A percentile compares a stretch with the other conserved stretches of the same genome.
Evolutionary conservation across 1,140 invertebrate species (phyloP).

Genomic region (Tenebrio molitor): DNA sequence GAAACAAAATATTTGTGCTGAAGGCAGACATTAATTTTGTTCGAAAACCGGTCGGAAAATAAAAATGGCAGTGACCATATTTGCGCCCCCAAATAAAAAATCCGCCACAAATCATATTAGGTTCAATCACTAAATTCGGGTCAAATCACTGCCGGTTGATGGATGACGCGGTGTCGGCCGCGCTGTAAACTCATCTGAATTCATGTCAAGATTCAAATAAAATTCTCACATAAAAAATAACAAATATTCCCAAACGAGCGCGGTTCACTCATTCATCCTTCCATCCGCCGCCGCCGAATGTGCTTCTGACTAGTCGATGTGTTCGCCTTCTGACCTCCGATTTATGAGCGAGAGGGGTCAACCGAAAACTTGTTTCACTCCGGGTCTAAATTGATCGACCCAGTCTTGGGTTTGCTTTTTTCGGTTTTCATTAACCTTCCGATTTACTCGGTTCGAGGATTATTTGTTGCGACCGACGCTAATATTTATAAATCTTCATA

Average conservation of each 20-base stretch:
- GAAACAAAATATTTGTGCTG: no score
- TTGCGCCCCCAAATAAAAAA: background rate
- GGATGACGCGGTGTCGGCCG: background rate
- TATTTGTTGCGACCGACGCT: background rate
- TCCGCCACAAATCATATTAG: slow-evolving; percentile 14
- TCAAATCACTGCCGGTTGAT: slow-evolving; percentile 32
- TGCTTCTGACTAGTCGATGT: slow-evolving; percentile 10
- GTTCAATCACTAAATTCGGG: slow-evolving; percentile 34
- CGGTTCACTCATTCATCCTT: slow-evolving; percentile 12
- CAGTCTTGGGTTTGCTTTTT: no score
- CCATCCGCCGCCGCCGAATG: background rate
- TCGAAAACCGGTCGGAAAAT: no score
- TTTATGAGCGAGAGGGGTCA: background rate
- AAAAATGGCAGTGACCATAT: background rate
- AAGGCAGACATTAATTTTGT: no score
- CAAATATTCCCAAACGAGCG: slow-evolving; percentile 26
- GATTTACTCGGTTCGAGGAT: no score
- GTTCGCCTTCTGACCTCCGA: background rate
- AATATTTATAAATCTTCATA: slow-evolving; percentile 13
- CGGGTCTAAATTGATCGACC: no score
- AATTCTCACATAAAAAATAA: slow-evolving; percentile 36
- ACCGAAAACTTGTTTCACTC: no score
- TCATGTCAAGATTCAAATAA: slow-evolving; percentile 34
- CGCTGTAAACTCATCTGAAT: slow-evolving; percentile 22
- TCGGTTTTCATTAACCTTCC: no score